Percentiles rank a stretch among this genome's conserved stretches.
These are phyloP conservation scores for Spilogale gracilis DNA, from an alignment of 2,113 vertebrate genomes.

Conservation along the genomic window DNA sequence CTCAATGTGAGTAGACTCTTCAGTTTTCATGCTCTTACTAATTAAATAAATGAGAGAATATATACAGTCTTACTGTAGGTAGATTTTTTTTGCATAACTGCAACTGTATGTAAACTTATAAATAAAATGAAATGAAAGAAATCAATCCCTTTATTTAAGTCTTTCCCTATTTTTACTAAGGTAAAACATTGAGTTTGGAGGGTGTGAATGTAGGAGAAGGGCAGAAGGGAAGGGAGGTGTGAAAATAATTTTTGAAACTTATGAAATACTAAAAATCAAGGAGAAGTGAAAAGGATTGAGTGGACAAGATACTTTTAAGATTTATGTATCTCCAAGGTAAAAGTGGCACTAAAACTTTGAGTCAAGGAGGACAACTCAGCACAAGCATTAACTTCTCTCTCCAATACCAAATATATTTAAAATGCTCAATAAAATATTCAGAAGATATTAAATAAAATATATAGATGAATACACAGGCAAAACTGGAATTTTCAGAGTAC, in stretches of 20 bases:
- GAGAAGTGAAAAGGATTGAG: neutral
- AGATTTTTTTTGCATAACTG: neutral
- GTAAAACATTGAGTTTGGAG: slow-evolving; percentile 53
- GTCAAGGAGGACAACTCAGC: neutral
- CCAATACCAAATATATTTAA: slow-evolving; percentile 36
- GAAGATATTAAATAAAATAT: slow-evolving; percentile 34
- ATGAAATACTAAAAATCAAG: slow-evolving; percentile 32
- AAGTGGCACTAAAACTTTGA: slow-evolving; percentile 21
- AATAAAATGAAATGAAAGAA: slow-evolving; percentile 28
- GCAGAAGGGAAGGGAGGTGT: neutral
- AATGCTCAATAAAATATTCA: neutral
- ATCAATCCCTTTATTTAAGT: neutral
- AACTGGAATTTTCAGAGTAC: neutral
- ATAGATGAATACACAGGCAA: neutral
- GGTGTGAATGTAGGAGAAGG: neutral
- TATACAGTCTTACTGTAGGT: neutral
- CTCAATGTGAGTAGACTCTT: neutral
- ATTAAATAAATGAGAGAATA: slow-evolving; percentile 37
- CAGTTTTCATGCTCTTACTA: slow-evolving; percentile 14
- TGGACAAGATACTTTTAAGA: neutral
- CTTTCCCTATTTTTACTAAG: neutral
- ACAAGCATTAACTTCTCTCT: slow-evolving; percentile 34
- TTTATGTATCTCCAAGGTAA: slow-evolving; percentile 20
- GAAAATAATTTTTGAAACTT: slow-evolving; percentile 39
- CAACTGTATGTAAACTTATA: slow-evolving; percentile 28